A percentile compares a stretch with the other conserved stretches of the same genome.
Evolutionary conservation across 2,113 vertebrate species (phyloP).

Genomic region (Uropsilus gracilis): DNA sequence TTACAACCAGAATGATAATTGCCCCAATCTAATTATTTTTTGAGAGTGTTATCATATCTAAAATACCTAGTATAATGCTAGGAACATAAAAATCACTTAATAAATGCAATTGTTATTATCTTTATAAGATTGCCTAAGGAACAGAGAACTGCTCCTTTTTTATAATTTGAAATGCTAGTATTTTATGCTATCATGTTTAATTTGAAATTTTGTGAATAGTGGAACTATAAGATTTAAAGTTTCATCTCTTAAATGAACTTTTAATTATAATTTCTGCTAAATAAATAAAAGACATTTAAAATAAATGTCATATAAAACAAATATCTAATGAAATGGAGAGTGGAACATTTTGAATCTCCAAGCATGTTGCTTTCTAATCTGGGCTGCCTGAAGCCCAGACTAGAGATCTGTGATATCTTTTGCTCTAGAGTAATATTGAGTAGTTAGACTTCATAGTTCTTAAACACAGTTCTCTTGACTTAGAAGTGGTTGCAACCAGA

Average conservation of each 20-base stretch:
- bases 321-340: not conserved
- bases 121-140: not conserved
- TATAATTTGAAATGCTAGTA: not conserved
- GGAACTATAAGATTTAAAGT: not conserved
- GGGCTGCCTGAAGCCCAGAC: not conserved
- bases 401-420: not conserved
- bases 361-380: accelerated
- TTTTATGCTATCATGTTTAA: not conserved
- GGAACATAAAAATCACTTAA: not conserved
- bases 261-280: not conserved
- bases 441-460: not conserved
- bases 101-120: not conserved
- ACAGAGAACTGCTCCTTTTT: not conserved
- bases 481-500: not conserved
- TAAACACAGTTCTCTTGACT: not conserved
- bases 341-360: not conserved
- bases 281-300: not conserved
- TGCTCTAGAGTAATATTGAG: not conserved
- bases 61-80: not conserved
- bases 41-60: not conserved
- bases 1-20: not conserved
- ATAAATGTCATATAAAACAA: too few species aligned
- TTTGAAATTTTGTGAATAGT: not conserved
- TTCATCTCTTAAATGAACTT: not conserved
- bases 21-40: not conserved